Percentiles rank a stretch among this genome's conserved stretches.
Evolutionary conservation across 2,888 invertebrate species (phyloP).

Genomic region (Apantesis nais): DNA sequence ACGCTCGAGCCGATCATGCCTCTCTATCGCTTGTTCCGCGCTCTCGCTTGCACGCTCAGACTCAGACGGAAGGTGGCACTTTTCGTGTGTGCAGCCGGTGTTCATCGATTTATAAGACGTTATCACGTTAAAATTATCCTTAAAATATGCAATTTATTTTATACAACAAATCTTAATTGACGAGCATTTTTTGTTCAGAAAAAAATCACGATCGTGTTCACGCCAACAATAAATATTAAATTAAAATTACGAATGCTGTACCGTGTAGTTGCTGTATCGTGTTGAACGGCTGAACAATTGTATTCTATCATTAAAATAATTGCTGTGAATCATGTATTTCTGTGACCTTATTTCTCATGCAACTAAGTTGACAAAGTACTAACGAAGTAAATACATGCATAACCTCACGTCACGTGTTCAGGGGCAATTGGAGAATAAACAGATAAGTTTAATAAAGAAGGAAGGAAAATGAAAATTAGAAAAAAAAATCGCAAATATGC

Average conservation of each 20-base stretch:
- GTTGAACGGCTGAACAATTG: conserved; percentile 8
- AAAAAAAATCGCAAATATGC: too few relatives aligned
- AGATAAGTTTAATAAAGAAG: too few relatives aligned
- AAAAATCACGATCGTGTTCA: background rate
- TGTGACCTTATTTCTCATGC: background rate
- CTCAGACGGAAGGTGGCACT: too few relatives aligned
- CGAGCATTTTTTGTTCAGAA: background rate
- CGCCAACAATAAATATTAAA: background rate
- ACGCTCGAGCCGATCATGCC: too few relatives aligned
- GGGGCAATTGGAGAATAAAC: background rate
- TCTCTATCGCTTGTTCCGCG: too few relatives aligned
- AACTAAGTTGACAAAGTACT: background rate
- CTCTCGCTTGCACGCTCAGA: too few relatives aligned
- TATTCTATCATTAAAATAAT: conserved; percentile 7
- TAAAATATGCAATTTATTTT: background rate
- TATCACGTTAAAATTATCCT: too few relatives aligned
- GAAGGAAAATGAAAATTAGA: too few relatives aligned
- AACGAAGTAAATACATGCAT: background rate
- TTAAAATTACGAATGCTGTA: background rate
- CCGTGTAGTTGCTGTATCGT: background rate
- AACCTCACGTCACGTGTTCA: background rate
- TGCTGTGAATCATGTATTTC: background rate
- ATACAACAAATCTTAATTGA: background rate
- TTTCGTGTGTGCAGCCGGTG: too few relatives aligned
- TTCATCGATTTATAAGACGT: too few relatives aligned